Evolutionary conservation across 1,140 invertebrate species (phyloP), one percentile per base, ranked within the genome.

Genomic region (Magallana ariakensis): DNA sequence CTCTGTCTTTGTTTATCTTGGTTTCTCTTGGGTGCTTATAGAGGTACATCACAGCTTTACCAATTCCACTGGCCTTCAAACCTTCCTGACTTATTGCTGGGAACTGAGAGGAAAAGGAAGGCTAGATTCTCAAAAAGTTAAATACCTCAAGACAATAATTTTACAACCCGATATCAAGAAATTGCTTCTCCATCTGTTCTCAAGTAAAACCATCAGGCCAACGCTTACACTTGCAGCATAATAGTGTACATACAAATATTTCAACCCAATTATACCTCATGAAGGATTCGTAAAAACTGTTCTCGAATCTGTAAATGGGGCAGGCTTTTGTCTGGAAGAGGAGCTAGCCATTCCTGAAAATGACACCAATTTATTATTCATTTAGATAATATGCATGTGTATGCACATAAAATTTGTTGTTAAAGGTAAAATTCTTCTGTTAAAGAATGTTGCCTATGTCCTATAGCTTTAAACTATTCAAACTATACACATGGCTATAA

Each of bases 1-100:
- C 98, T 80, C 96, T 96, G 92, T 97, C 97, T 93, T 97, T 97
- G 95, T 99, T 99, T 83, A 97, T 96, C 95, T 98, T 98, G 0
- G 97, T 97, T 96, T 99, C 99, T 95, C 97, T 98, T 0, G 99
- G 99, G 95, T 99, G 99, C 94, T 99, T 99, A 94, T 98, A 99
- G 15, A 99, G 95, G 95, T 99, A 99, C 99, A 99, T 99, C 0
- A 99, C 98, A 89, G 99, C 99, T 93, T 99, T 99, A 54, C 99
- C 98, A 92, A 99, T 98, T 66, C 99, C 98, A 66, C 98, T 99
- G 90, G 97, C 97, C 94, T 99, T 99, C 75, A 99, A 95, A 80
- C 97, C 96, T 53, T 97, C 96, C 92, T 98, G 97, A 93, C 98
- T 98, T 87, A 99, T 96, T 80, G 96, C 95, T 46, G 98, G 98